These are phyloP conservation scores for Omphaloscelis lunosa DNA, from an alignment of 2,888 invertebrate genomes.

Conservation along the genomic window DNA sequence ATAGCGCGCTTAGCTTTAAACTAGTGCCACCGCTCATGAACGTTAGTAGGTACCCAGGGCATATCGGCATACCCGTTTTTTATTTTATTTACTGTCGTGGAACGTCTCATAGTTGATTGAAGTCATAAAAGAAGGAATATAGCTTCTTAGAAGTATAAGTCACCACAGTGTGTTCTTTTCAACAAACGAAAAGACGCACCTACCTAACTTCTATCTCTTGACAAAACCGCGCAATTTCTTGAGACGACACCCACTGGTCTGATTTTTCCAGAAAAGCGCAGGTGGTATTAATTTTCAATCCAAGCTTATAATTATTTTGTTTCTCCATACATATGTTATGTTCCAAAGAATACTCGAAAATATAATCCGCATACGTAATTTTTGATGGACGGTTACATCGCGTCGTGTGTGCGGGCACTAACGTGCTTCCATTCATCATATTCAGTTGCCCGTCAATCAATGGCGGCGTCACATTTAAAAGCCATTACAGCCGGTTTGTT, in stretches of 20 bases:
- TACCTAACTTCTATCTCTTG: background rate
- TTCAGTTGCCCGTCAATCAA: slow-evolving; percentile 7
- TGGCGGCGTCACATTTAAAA: slow-evolving; percentile 1
- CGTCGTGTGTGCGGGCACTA: background rate
- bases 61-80: too few species aligned
- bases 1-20: background rate
- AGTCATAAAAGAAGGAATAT: background rate
- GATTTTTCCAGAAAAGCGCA: background rate
- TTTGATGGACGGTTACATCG: background rate
- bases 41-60: background rate
- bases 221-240: background rate
- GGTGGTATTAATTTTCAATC: background rate
- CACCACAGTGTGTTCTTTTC: background rate
- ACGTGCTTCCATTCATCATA: slow-evolving; percentile 13
- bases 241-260: background rate
- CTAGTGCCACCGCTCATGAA: background rate
- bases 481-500: background rate
- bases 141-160: background rate
- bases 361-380: background rate
- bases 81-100: background rate
- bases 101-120: too few species aligned
- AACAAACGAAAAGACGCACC: too few species aligned
- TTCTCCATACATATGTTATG: background rate
- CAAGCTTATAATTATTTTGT: background rate
- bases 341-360: background rate